phyloP scores from a whole-genome alignment of 2,888 invertebrate genomes.

The Eueremaeus valkanovi region DNA sequence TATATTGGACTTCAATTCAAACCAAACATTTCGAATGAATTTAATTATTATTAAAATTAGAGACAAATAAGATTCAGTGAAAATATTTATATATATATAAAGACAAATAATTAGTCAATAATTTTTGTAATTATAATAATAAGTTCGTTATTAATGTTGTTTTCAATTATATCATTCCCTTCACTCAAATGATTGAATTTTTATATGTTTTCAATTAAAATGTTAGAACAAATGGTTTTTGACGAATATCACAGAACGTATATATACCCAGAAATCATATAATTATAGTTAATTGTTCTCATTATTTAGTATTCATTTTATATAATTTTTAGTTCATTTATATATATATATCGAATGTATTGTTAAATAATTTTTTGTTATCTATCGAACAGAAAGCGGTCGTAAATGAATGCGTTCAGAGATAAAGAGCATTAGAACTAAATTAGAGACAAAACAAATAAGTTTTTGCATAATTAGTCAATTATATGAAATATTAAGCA shows the following conservation, averaged over 20 bases:
- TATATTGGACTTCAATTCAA: neutral
- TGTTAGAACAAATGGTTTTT: constrained; percentile 19
- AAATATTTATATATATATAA: neutral
- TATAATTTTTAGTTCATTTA: too few species aligned
- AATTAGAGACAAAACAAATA: neutral
- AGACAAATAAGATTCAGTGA: neutral
- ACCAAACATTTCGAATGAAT: neutral
- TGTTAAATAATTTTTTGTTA: neutral
- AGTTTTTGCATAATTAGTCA: neutral
- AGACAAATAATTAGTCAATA: neutral
- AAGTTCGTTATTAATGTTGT: constrained; percentile 34
- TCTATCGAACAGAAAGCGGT: neutral
- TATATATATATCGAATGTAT: neutral
- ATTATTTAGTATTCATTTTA: constrained; percentile 4
- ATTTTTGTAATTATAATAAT: constrained; percentile 14
- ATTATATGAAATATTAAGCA: too few species aligned
- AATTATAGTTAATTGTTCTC: constrained; percentile 14
- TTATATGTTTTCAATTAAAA: constrained; percentile 2
- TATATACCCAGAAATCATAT: constrained; percentile 19
- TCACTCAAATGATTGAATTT: constrained; percentile 32
- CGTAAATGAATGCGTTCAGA: neutral
- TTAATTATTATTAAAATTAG: too few species aligned
- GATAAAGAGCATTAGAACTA: neutral
- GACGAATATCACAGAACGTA: constrained; percentile 35
- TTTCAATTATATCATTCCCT: constrained; percentile 16